A percentile compares a stretch with the other conserved stretches of the same genome.
phyloP scores from a whole-genome alignment of 1,140 invertebrate species.

The Philotrypesis tridentata region DNA sequence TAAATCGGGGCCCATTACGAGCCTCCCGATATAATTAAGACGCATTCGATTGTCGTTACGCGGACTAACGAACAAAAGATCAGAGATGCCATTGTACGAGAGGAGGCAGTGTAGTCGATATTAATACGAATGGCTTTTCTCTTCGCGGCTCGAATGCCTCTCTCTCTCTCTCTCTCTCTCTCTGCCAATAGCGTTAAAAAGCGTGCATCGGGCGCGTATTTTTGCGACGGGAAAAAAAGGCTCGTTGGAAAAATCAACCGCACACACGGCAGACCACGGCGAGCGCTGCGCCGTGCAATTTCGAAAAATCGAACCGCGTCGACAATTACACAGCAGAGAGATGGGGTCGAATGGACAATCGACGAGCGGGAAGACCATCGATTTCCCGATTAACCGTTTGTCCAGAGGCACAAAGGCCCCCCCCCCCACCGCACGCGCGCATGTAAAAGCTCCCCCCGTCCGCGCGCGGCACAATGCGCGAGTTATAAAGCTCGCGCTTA shows the following conservation, averaged over 20 bases:
- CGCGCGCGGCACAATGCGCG: background rate
- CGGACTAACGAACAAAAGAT: background rate
- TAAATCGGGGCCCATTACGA: background rate
- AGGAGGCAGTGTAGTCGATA: background rate
- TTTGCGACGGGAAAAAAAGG: background rate
- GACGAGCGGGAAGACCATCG: background rate
- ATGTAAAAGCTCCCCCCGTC: background rate
- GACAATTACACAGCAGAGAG: background rate
- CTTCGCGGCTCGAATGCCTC: too few relatives aligned
- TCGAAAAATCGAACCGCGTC: background rate
- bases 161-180: too few relatives aligned
- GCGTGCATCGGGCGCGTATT: background rate
- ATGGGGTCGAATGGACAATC: background rate
- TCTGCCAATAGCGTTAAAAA: background rate
- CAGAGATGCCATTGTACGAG: background rate
- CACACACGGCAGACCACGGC: background rate
- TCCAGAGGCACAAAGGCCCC: background rate
- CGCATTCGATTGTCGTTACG: background rate
- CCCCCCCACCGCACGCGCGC: too few relatives aligned
- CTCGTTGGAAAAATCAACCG: background rate
- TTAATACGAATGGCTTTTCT: background rate
- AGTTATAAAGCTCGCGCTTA: constrained; percentile 1
- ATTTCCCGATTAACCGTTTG: constrained; percentile 4
- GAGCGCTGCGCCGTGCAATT: background rate
- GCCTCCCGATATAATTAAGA: background rate